A percentile compares a stretch with the other conserved stretches of the same genome.
Conservation (phyloP, 35 echinoderm and acorn worm species). For the Heliocidaris tuberculata region DNA sequence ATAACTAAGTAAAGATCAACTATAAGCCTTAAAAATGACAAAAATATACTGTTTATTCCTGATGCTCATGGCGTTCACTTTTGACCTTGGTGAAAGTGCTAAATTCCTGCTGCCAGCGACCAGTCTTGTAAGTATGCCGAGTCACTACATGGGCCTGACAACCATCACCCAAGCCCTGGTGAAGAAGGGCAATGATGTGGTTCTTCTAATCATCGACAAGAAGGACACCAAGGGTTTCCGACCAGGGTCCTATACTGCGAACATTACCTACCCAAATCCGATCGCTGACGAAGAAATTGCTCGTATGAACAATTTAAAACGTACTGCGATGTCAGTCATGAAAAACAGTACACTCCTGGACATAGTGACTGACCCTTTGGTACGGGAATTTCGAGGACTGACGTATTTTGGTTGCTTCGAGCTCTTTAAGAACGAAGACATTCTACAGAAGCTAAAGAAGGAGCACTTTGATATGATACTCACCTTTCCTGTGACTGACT, state of each 20-base stretch:
- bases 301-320: neutral
- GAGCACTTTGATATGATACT: constrained; percentile 28
- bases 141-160: constrained; percentile 38
- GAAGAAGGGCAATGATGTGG: constrained; percentile 1
- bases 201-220: constrained; percentile 22
- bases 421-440: constrained; percentile 35
- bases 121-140: neutral
- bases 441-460: neutral
- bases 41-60: neutral
- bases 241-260: constrained; percentile 17
- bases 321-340: neutral
- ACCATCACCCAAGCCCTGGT: constrained; percentile 22
- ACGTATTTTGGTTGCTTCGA: constrained; percentile 35
- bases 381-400: neutral
- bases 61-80: neutral
- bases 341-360: neutral
- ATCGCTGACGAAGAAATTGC: constrained; percentile 18
- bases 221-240: neutral
- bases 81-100: neutral
- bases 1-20: neutral
- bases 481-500: neutral
- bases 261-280: constrained; percentile 23
- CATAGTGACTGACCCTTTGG: neutral
- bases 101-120: constrained; percentile 16
- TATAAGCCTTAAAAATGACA: neutral